Evolutionary conservation across 1,140 invertebrate species (phyloP), one percentile per base, ranked within the genome.

Genomic region (Drosophila simulans): DNA sequence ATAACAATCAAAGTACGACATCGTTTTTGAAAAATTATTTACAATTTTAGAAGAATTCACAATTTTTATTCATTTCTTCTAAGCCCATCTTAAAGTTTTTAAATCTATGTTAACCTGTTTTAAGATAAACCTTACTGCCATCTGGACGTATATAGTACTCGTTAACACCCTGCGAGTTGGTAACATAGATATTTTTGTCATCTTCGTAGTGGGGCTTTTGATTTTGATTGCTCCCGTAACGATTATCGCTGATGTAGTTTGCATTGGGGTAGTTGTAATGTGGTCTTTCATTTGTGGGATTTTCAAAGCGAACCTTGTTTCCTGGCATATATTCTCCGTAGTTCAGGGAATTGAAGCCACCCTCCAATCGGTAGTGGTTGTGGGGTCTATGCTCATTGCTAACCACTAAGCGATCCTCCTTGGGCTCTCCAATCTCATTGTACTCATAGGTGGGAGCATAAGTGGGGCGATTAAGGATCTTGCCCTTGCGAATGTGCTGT

Each of bases 131-230:
- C 40, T 92, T 92, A 2, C 79, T 69, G 3, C 91, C 91, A 65
- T 91, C 75, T 8, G 90, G 88, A 7, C 78, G 79, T 17, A 92
- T 82, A 11, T 90, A 92, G 54, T 92, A 92, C 55, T 92, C 91
- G 0, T 90, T 91, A 4, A 90, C 57, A 1, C 92, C 92, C 35
- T 92, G 73, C 8, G 83, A 74, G 72, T 92, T 92, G 27, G 80
- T 92, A 5, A 92, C 81, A 60, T 92, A 92, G 5, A 92, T 89
- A 58, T 92, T 92, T 25, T 85, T 82, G 55, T 91, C 75, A 39
- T 85, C 77, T 34, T 91, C 81, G 7, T 80, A 74, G 5, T 73
- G 70, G 3, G 71, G 76, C 7, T 71, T 39, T 42, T 83, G 84
- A 49, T 89, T 85, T 5, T 73, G 72, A 55, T 58, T 78, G 48